Conservation (phyloP, 2,797 vertebrate genomes). For the Manis crassicaudata region DNA sequence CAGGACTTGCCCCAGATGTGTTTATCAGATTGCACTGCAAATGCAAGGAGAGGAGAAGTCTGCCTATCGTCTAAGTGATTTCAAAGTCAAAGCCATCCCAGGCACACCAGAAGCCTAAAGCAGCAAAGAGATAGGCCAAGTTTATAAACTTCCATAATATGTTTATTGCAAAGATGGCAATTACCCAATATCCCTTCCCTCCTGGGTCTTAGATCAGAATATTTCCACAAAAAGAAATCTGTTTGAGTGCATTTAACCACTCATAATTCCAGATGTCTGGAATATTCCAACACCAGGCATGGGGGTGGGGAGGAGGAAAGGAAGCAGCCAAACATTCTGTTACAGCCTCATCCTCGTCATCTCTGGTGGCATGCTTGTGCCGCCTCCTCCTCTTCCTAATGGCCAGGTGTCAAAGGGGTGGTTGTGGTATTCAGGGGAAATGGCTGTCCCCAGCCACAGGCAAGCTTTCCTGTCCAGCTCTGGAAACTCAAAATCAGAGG, state of each 20-base stretch:
- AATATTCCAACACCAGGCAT: constrained; percentile 41
- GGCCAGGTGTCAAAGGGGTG: constrained; percentile 35
- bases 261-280: constrained; percentile 84
- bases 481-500: constrained; percentile 60
- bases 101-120: constrained; percentile 73
- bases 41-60: constrained; percentile 75
- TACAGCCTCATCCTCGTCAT: constrained; percentile 47
- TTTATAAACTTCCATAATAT: constrained; percentile 83
- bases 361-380: constrained; percentile 24
- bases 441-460: neutral
- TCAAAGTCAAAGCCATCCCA: constrained; percentile 80
- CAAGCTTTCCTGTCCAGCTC: constrained; percentile 68
- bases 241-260: constrained; percentile 77
- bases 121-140: constrained; percentile 80
- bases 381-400: neutral
- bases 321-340: constrained; percentile 76
- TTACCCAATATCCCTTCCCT: constrained; percentile 81
- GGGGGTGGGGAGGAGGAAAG: neutral
- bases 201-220: constrained; percentile 79
- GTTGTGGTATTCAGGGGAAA: constrained; percentile 66
- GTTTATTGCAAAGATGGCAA: constrained; percentile 75
- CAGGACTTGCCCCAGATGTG: constrained; percentile 69
- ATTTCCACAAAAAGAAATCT: constrained; percentile 77
- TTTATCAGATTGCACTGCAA: constrained; percentile 80
- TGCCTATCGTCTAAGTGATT: constrained; percentile 80